Percentiles rank a stretch among this genome's conserved stretches.
phyloP scores from a whole-genome alignment of 2,797 vertebrate genomes.

The Danio choprae region DNA sequence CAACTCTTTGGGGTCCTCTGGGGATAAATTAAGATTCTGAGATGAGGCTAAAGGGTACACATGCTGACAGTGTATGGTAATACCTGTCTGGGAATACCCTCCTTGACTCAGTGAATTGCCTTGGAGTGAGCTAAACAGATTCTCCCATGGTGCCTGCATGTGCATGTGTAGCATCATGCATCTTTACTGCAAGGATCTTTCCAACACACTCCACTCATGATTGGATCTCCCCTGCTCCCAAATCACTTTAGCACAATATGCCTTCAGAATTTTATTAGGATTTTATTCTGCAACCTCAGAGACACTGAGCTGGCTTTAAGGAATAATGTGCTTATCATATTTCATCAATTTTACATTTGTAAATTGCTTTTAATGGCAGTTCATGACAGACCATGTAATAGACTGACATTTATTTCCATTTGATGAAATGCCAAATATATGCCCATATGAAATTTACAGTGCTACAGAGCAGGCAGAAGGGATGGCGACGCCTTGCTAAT shows the following conservation, averaged over 20 bases:
- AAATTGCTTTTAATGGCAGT: conserved; percentile 39
- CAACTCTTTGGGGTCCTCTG: not conserved
- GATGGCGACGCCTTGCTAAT: not conserved
- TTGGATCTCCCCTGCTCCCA: conserved; percentile 65
- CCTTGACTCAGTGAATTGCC: not conserved
- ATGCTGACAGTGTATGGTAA: not conserved
- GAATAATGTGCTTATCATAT: conserved; percentile 35
- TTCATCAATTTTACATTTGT: conserved; percentile 29
- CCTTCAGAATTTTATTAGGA: conserved; percentile 60
- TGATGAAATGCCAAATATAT: conserved; percentile 64
- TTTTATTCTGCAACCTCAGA: not conserved
- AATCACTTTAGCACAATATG: conserved; percentile 67
- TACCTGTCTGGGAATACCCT: conserved; percentile 12
- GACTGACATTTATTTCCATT: conserved; percentile 63
- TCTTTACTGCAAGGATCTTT: conserved; percentile 44
- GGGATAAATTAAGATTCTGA: conserved; percentile 25
- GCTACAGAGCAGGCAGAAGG: not conserved
- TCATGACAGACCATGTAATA: conserved; percentile 50
- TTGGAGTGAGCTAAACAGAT: not conserved
- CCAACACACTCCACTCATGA: conserved; percentile 53
- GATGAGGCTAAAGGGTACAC: conserved; percentile 9
- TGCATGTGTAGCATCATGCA: conserved; percentile 31
- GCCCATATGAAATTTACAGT: not conserved
- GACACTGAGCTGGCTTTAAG: not conserved
- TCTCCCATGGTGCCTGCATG: conserved; percentile 11